phyloP scores from a whole-genome alignment of 2,113 vertebrate species.

The Phainopepla nitens region DNA sequence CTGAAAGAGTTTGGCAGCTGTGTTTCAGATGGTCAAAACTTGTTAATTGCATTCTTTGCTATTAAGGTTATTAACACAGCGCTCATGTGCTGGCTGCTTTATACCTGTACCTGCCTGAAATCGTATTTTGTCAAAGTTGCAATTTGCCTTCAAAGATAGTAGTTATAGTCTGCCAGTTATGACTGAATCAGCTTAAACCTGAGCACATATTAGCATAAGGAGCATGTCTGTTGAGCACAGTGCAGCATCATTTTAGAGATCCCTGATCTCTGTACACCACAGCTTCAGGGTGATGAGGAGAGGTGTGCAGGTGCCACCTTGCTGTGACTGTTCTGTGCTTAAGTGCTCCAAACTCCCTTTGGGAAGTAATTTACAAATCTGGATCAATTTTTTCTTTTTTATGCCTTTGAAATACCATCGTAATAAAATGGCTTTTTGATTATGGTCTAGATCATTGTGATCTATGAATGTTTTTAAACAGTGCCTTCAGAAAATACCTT shows the following conservation, averaged over 20 bases:
- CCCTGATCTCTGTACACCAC: background rate
- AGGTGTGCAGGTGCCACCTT: background rate
- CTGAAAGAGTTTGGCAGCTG: background rate
- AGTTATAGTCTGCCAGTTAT: background rate
- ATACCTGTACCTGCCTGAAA: background rate
- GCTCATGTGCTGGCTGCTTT: background rate
- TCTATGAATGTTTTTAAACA: background rate
- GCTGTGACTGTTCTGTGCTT: background rate
- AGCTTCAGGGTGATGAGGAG: background rate
- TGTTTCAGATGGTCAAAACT: background rate
- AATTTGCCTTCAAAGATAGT: background rate
- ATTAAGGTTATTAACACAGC: background rate
- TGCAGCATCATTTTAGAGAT: background rate
- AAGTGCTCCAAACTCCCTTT: background rate
- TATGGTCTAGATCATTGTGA: background rate
- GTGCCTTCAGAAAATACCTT: background rate
- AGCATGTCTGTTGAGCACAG: background rate
- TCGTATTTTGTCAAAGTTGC: constrained; percentile 22
- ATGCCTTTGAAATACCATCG: background rate
- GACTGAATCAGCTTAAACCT: background rate
- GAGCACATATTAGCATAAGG: background rate
- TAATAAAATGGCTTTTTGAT: background rate
- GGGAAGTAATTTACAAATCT: background rate
- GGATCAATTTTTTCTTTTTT: background rate
- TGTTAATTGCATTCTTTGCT: background rate